Percentiles rank a stretch among this genome's conserved stretches.
Conservation (phyloP, 2,888 invertebrate genomes). For the Lacanobia oleracea region DNA sequence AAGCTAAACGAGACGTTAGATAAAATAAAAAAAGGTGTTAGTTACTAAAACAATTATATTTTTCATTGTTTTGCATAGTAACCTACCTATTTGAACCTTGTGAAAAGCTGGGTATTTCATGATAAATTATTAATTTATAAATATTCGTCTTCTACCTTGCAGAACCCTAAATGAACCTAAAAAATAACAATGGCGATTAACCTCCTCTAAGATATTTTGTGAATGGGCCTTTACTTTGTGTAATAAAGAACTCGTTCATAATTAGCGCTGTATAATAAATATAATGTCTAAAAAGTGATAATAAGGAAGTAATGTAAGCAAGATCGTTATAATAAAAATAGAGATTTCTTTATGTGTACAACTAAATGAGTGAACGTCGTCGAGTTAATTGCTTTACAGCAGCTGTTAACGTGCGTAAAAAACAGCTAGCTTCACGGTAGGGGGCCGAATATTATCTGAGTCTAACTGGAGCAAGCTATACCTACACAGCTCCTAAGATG, state of each 20-base stretch:
- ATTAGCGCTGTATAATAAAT: conserved; percentile 88
- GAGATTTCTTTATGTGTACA: conserved; percentile 87
- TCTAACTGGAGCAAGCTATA: conserved; percentile 56
- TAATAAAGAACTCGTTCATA: conserved; percentile 86
- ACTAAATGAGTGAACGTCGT: conserved; percentile 84
- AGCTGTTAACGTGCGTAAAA: conserved; percentile 79
- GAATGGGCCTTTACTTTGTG: conserved; percentile 81
- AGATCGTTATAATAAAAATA: conserved; percentile 86
- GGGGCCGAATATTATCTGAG: conserved; percentile 70
- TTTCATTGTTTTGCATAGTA: neutral
- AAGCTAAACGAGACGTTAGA: neutral
- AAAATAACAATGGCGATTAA: conserved; percentile 84
- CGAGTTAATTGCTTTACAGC: conserved; percentile 83
- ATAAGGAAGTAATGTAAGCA: conserved; percentile 88
- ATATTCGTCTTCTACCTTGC: neutral
- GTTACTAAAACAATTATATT: too few relatives aligned
- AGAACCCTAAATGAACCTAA: conserved; percentile 75
- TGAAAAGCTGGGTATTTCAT: neutral
- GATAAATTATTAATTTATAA: neutral
- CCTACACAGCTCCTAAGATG: conserved; percentile 18
- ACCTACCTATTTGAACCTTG: neutral
- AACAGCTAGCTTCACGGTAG: conserved; percentile 77
- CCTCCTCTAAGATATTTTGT: conserved; percentile 82
- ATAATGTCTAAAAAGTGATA: conserved; percentile 86
- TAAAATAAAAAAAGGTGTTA: neutral